Evolutionary conservation across 2,797 vertebrate species (phyloP).

Genomic region (Pachyuromys duprasi): DNA sequence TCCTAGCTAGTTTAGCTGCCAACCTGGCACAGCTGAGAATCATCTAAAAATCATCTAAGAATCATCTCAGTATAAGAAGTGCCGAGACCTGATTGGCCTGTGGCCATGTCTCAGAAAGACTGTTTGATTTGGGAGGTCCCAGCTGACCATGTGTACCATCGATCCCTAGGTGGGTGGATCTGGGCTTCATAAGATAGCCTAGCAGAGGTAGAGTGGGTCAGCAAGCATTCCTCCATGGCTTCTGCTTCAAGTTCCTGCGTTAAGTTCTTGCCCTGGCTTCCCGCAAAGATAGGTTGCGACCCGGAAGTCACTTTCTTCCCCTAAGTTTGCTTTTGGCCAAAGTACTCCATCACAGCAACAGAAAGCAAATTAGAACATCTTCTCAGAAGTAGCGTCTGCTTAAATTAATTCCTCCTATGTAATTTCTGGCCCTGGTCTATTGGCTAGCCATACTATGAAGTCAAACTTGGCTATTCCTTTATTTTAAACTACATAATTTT

Average conservation of each 20-base stretch:
- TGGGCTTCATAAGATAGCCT: not conserved
- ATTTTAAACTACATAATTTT: slow-evolving; percentile 47
- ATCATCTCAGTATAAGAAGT: not conserved
- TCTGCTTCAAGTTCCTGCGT: not conserved
- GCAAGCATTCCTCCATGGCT: too few species aligned
- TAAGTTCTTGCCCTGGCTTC: not conserved
- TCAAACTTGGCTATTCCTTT: slow-evolving; percentile 27
- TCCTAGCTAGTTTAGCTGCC: not conserved
- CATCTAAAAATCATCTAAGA: not conserved
- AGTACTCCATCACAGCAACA: not conserved
- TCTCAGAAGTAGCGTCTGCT: not conserved
- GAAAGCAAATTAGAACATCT: not conserved
- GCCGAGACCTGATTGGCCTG: not conserved
- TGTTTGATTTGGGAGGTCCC: not conserved
- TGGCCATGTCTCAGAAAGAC: not conserved
- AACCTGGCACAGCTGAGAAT: not conserved
- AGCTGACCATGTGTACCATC: not conserved
- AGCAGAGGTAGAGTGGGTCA: not conserved
- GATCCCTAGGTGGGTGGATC: not conserved
- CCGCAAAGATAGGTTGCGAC: not conserved
- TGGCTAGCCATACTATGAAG: not conserved
- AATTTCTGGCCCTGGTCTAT: not conserved
- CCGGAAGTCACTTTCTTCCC: not conserved
- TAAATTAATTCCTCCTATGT: slow-evolving; percentile 18
- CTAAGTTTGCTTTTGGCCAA: not conserved